Evolutionary conservation across 2,797 vertebrate genomes (phyloP).

Genomic region (Rachycentron canadum): DNA sequence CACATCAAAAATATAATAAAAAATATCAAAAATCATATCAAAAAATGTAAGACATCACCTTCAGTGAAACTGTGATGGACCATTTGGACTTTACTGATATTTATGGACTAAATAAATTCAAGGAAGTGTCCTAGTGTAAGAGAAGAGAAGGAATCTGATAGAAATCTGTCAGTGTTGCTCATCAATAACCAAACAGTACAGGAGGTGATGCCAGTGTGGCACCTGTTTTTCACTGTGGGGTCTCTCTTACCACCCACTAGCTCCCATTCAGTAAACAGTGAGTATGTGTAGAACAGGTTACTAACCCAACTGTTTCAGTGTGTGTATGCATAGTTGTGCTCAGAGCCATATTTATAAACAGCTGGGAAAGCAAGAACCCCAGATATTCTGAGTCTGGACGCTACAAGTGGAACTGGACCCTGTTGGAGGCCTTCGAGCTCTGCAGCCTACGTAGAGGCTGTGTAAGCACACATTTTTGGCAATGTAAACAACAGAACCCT

Average conservation of each 20-base stretch:
- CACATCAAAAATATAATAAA: too few species aligned
- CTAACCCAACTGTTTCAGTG: slow-evolving; percentile 39
- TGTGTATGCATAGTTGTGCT: slow-evolving; percentile 5
- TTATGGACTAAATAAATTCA: background rate
- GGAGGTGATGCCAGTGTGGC: slow-evolving; percentile 28
- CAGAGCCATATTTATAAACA: slow-evolving; percentile 50
- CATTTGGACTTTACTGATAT: background rate
- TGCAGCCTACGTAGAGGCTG: slow-evolving; percentile 61
- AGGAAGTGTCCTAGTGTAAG: background rate
- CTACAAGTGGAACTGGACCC: slow-evolving; percentile 43
- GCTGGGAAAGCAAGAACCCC: slow-evolving; percentile 65
- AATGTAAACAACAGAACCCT: slow-evolving; percentile 57
- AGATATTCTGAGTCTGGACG: slow-evolving; percentile 35
- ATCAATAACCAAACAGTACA: slow-evolving; percentile 35
- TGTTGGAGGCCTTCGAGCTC: slow-evolving; percentile 49
- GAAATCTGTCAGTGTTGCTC: slow-evolving; percentile 27
- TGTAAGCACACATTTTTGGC: slow-evolving; percentile 64
- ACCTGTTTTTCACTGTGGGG: slow-evolving; percentile 70
- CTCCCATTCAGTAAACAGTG: slow-evolving; percentile 50
- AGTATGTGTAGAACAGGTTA: slow-evolving; percentile 55
- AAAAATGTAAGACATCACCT: too few species aligned
- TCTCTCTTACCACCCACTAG: slow-evolving; percentile 66
- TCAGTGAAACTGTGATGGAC: too few species aligned
- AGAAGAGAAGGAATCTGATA: background rate
- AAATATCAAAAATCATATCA: too few species aligned